phyloP scores from a whole-genome alignment of 2,113 vertebrate genomes.

The Campylorhamphus procurvoides region DNA sequence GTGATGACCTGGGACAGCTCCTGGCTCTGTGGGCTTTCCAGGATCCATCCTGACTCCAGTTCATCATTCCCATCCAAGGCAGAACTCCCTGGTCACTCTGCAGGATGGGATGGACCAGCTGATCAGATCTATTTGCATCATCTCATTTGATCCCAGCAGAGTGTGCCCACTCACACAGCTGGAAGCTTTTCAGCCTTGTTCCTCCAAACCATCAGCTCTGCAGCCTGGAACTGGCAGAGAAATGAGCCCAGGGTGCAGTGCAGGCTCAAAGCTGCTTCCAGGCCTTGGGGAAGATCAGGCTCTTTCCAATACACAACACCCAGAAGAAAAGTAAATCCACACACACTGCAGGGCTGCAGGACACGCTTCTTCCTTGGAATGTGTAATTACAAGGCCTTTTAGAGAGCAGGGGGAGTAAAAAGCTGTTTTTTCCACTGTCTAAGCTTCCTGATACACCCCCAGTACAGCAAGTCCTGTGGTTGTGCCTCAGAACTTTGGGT shows the following conservation, averaged over 20 bases:
- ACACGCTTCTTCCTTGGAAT: not conserved
- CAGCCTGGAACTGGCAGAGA: not conserved
- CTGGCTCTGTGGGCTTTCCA: not conserved
- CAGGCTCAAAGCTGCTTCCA: not conserved
- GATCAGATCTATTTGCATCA: not conserved
- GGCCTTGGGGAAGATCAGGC: not conserved
- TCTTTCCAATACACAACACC: not conserved
- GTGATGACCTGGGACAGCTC: not conserved
- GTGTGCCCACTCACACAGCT: not conserved
- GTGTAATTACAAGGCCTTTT: not conserved
- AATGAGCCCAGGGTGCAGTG: not conserved
- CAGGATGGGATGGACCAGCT: not conserved
- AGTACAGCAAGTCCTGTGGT: not conserved
- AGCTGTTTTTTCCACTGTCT: not conserved
- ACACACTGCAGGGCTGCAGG: not conserved
- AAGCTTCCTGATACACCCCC: not conserved
- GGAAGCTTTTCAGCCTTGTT: not conserved
- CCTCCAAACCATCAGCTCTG: not conserved
- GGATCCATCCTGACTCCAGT: not conserved
- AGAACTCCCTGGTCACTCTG: not conserved
- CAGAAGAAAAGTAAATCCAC: not conserved
- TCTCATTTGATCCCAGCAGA: not conserved
- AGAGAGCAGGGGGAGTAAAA: not conserved
- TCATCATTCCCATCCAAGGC: not conserved
- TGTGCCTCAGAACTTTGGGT: not conserved